These are phyloP conservation scores for Gymnarchus niloticus DNA, from an alignment of 2,113 vertebrate genomes.

Conservation along the genomic window DNA sequence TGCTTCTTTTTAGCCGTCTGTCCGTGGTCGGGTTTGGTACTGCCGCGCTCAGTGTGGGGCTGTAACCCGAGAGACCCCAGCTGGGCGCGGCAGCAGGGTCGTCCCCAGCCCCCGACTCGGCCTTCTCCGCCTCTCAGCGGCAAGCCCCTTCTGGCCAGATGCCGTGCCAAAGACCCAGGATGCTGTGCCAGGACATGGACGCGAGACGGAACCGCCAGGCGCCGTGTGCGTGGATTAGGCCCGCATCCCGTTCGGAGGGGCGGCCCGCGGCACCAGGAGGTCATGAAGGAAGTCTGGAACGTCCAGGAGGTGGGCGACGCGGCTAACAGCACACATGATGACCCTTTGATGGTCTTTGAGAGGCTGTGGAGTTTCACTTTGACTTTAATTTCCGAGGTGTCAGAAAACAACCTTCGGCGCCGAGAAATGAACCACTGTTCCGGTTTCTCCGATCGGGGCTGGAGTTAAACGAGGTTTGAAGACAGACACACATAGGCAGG, in stretches of 20 bases:
- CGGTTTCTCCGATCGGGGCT: neutral
- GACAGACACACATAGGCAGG: constrained; percentile 36
- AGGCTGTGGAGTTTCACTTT: neutral
- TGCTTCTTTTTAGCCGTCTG: neutral
- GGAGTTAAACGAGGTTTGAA: neutral
- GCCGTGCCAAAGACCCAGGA: neutral
- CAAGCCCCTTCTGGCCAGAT: constrained; percentile 13
- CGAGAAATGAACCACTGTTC: neutral
- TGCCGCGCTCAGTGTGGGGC: too few relatives aligned
- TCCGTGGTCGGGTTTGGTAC: too few relatives aligned
- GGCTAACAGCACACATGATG: too few relatives aligned
- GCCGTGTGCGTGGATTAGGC: neutral
- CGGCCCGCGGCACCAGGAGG: neutral
- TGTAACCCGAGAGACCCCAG: neutral
- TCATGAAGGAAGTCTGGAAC: too few relatives aligned
- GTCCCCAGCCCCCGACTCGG: neutral
- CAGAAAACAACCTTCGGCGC: neutral
- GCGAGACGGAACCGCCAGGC: constrained; percentile 1
- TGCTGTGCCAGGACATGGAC: neutral
- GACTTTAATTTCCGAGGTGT: neutral
- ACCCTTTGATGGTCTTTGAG: too few relatives aligned
- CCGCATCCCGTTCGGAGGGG: neutral
- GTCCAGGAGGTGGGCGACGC: too few relatives aligned
- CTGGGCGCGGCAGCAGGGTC: neutral
- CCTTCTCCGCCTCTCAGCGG: neutral